Percentiles rank a stretch among this genome's conserved stretches.
Conservation (phyloP, 2,113 vertebrate species). For the Ciconia maguari region DNA sequence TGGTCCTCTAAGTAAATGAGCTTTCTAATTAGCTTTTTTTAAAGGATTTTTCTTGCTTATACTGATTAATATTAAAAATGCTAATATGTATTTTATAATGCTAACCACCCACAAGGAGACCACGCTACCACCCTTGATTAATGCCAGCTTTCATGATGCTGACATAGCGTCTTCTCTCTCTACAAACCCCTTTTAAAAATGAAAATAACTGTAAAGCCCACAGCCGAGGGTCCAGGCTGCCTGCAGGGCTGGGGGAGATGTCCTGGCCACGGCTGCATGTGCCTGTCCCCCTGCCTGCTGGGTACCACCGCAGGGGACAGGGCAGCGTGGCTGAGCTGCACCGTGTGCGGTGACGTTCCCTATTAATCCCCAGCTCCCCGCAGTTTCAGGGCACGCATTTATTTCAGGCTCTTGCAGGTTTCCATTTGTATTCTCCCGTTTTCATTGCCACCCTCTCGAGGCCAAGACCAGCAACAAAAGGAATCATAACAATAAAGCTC, state of each 20-base stretch:
- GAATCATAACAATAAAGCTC: slow-evolving; percentile 3
- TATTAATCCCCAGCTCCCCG: not conserved
- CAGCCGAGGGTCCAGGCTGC: not conserved
- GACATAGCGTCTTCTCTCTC: not conserved
- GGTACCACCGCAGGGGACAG: not conserved
- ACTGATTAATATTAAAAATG: slow-evolving; percentile 38
- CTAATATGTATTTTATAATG: slow-evolving; percentile 26
- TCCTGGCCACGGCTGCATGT: not conserved
- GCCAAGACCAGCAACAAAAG: slow-evolving; percentile 1
- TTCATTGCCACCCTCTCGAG: not conserved
- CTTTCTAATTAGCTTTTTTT: slow-evolving; percentile 3
- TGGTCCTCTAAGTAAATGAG: slow-evolving; percentile 3
- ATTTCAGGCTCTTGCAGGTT: not conserved
- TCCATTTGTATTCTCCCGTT: not conserved
- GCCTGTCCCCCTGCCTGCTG: not conserved
- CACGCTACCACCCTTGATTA: not conserved
- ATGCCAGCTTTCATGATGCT: not conserved
- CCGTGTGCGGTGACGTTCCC: accelerated
- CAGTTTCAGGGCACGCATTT: not conserved
- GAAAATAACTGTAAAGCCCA: not conserved
- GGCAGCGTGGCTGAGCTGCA: not conserved
- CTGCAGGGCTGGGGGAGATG: not conserved
- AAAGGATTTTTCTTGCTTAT: not conserved
- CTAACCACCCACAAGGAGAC: not conserved
- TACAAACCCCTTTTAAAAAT: not conserved